phyloP scores from a whole-genome alignment of 2,888 invertebrate species.

The Cryptus armator region DNA sequence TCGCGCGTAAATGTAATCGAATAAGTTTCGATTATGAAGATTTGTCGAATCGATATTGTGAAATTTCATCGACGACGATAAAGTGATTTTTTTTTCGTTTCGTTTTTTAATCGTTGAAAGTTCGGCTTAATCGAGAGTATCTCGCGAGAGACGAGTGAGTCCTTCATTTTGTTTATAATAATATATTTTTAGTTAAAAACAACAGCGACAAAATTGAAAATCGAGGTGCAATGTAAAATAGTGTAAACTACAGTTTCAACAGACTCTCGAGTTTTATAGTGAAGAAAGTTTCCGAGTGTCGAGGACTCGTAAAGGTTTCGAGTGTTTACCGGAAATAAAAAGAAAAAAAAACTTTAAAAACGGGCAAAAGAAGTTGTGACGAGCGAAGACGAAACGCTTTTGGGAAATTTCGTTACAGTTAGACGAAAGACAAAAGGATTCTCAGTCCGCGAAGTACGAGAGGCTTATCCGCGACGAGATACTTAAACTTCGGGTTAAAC shows the following conservation, averaged over 20 bases:
- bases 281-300: background rate
- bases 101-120: background rate
- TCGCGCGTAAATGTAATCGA: background rate
- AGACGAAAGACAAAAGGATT: background rate
- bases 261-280: background rate
- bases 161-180: background rate
- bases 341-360: background rate
- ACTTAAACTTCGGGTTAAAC: background rate
- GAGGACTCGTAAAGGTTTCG: background rate
- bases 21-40: background rate
- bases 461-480: background rate
- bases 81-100: background rate
- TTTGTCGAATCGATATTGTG: background rate
- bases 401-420: background rate
- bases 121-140: background rate
- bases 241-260: background rate
- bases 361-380: too few relatives aligned
- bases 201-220: background rate
- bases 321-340: background rate
- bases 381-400: background rate
- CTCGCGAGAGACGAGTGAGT: background rate
- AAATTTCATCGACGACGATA: background rate
- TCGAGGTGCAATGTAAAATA: conserved; percentile 8
- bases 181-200: background rate
- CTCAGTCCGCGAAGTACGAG: background rate